Base-by-base conservation (phyloP, 92 coral and sea anemone genomes). In the Porites rus region DNA sequence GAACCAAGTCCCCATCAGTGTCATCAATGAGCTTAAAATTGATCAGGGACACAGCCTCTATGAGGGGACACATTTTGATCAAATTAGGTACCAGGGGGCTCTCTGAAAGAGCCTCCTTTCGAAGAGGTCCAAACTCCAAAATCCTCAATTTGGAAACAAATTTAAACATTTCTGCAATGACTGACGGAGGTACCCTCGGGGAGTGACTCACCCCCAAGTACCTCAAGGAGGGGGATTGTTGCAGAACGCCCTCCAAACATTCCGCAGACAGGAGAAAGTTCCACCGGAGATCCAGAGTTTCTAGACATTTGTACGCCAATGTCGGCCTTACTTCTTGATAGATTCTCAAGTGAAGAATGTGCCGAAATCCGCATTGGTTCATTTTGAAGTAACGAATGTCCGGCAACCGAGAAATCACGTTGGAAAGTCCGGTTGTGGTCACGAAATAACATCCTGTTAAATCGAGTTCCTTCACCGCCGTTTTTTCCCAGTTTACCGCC, bases 141-240 rank as follows among this genome's bases (percentile, higher is more conserved):
- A 97, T 94, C 89, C 94, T 95, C 76, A 97, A 81, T 73, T 95
- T 92, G 22, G 99, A 90, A 43, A 97, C 97, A 86, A 85, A 94
- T 54, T 96, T 96, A 21, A 97, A 81, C 97, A 97, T 92, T 65
- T 94, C 92, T 53, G 99, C 93, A 78, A 97, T 83, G 20, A 94
- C 98, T 53, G 99, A 90, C 58, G 99, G 99, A 87, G 98, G 97
- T 72, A 97, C 87, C 87, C 99, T 92, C 7, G 99, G 99, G 92
- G 99, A 97, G 90, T 97, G 99, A 85, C 99, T 97, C 9, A 97
- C 99, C 19, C 99, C 99, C 78, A 97, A 87, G 88, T 97, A 97
- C 80, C 98, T 92, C 77, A 97, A 92, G 84, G 91, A 91, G 78
- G 99, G 99, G 88, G 99, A 93, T 83, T 95, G 96, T 54, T 94